Base-by-base conservation (phyloP, 2,888 invertebrate species). In the Philaethria dido region DNA sequence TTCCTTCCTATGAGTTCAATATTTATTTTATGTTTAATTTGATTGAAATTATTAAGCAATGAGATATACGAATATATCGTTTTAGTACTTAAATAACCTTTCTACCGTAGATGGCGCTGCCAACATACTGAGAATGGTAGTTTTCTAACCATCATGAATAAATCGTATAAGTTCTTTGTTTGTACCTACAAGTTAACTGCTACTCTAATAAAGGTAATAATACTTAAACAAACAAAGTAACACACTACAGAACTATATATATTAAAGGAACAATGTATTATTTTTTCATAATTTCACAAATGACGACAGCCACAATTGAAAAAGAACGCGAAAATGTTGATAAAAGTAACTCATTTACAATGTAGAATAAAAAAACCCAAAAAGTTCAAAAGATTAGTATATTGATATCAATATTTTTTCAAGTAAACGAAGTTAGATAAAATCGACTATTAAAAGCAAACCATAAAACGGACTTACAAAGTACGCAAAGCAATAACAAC, bases 401-500 rank as follows among this genome's bases (percentile, higher is more conserved):
- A 20, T 3, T 4, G 6, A 29, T 29, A 29, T n/a, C n/a, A n/a
- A 29, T 36, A 36, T 8, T 36, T 29, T 29, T 29, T 4, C 13
- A 52, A 16, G 20, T 5, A 57, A 42, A 16, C 5, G 0, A 16
- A n/a, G 5, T 8, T 39, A 39, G 0, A 36, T 54, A 36, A 14
- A 36, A 20, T 9, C 25, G 25, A 47, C 13, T 20, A 47, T 20
- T 13, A 57, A 42, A 22, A 42, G 39, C 39, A 57, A 55, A n/a
- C n/a, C 14, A 9, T 33, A 39, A 39, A 57, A 39, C 14, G 55
- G 39, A 66, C 72, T 69, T 66, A 72, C 72, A 64, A 22, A 69
- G 45, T 47, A 55, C 62, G 16, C 22, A 71, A 64, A 55, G 29
- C 33, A 71, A 64, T 61, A 57, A 57, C 33, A 69, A 47, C 48